phyloP scores from a whole-genome alignment of 1,140 invertebrate genomes.

The Camponotus vicinus region DNA sequence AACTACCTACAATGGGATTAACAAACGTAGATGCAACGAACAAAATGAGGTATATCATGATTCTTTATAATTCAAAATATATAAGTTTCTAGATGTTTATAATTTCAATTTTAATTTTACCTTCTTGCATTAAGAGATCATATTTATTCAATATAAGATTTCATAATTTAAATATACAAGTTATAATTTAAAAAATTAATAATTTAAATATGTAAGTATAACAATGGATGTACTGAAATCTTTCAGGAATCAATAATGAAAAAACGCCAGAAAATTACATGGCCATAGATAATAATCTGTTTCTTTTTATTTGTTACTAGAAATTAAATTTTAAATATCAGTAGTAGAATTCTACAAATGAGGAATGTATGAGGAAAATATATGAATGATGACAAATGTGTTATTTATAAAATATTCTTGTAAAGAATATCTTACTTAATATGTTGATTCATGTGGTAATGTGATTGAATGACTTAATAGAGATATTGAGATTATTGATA shows the following conservation, averaged over 20 bases:
- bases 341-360: not conserved
- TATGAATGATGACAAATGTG: not conserved
- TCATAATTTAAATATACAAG: not conserved
- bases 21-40: conserved; percentile 66
- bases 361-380: not conserved
- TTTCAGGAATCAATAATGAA: conserved; percentile 56
- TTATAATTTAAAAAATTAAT: not conserved
- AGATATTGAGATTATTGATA: not conserved
- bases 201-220: not conserved
- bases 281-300: conserved; percentile 71
- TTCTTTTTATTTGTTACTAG: conserved; percentile 10
- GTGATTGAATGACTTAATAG: not conserved
- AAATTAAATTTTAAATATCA: conserved; percentile 39
- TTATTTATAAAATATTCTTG: not conserved
- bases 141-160: conserved; percentile 3
- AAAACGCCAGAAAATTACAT: conserved; percentile 79
- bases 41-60: conserved; percentile 66
- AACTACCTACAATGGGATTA: conserved; percentile 19
- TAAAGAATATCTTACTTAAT: not conserved
- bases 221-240: conserved; percentile 13
- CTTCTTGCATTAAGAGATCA: not conserved
- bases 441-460: conserved; percentile 1
- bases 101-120: no score
- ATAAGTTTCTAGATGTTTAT: conserved; percentile 13
- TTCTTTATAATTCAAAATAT: conserved; percentile 27